Evolutionary conservation across 1,140 invertebrate species (phyloP), one percentile per base, ranked within the genome.

Genomic region (Leptinotarsa texana): DNA sequence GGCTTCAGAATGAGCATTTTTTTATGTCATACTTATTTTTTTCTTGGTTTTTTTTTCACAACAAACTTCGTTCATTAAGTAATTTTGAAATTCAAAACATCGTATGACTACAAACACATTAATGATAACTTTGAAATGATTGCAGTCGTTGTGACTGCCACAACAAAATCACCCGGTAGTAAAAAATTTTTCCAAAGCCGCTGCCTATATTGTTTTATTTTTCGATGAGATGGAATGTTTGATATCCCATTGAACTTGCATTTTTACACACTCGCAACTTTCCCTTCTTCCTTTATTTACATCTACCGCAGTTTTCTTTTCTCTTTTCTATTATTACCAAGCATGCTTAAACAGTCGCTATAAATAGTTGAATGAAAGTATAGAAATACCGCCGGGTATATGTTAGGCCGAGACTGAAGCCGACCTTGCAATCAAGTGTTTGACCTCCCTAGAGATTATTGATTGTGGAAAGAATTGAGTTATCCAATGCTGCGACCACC

Each of bases 221-320:
- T 42, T 42, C 33, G 8, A 42, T 42, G n/a, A 57, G 17, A 57
- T 8, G 51, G n/a, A 57, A 15, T 18, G 51, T 57, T 17, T 15
- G 51, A 13, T 18, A 57, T 57, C n/a, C n/a, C 17, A 57, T n/a
- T 57, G 51, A 57, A 57, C 51, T 18, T 18, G 51, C 2, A 57
- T 17, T 57, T 42, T 17, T 18, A 57, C n/a, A 3, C 17, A 57
- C n/a, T 57, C 17, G 51, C 51, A 57, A 57, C 51, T 57, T 57
- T 57, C 51, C 51, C n/a, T 57, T 57, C 33, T 3, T 57, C n/a
- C 17, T 57, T n/a, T 18, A 57, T 57, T 57, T 57, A 57, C 51
- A 57, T 57, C 51, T 57, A 57, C n/a, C 51, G 51, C 51, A 57
- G n/a, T 57, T 57, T 57, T 57, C 51, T 57, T 57, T 57, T 57